Conservation (phyloP, 2,113 vertebrate genomes). For the Hypocryptadius cinnamomeus region DNA sequence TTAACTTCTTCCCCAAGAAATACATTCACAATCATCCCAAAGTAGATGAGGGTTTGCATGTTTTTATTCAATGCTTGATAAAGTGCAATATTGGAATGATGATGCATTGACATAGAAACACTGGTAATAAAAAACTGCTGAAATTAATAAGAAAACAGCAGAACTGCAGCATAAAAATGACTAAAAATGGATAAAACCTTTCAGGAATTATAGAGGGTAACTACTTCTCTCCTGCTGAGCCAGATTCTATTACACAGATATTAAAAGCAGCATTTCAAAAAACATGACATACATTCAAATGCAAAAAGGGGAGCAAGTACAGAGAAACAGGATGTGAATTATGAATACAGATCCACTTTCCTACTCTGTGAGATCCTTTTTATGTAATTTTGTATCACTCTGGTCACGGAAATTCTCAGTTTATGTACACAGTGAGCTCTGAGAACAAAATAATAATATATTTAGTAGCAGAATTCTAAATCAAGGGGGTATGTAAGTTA, state of each 20-base stretch:
- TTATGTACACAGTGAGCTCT: neutral
- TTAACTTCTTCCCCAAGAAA: neutral
- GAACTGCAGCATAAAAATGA: neutral
- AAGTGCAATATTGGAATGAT: neutral
- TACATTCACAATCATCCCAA: neutral
- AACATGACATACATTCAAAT: neutral
- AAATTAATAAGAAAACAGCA: neutral
- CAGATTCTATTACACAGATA: neutral
- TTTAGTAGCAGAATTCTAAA: neutral
- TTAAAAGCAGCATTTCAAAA: slow-evolving; percentile 32
- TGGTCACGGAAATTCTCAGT: neutral
- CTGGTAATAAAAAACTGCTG: neutral
- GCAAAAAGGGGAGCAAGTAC: neutral
- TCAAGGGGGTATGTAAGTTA: neutral
- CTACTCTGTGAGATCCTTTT: neutral
- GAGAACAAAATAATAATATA: neutral
- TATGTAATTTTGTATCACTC: neutral
- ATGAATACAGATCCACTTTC: neutral
- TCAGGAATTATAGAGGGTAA: neutral
- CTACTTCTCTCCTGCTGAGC: neutral
- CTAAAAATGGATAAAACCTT: neutral
- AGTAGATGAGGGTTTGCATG: neutral
- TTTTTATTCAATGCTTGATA: neutral
- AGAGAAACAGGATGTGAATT: neutral
- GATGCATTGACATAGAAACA: neutral